phyloP scores from a whole-genome alignment of 2,797 vertebrate genomes.

The Sebastolobus alascanus region DNA sequence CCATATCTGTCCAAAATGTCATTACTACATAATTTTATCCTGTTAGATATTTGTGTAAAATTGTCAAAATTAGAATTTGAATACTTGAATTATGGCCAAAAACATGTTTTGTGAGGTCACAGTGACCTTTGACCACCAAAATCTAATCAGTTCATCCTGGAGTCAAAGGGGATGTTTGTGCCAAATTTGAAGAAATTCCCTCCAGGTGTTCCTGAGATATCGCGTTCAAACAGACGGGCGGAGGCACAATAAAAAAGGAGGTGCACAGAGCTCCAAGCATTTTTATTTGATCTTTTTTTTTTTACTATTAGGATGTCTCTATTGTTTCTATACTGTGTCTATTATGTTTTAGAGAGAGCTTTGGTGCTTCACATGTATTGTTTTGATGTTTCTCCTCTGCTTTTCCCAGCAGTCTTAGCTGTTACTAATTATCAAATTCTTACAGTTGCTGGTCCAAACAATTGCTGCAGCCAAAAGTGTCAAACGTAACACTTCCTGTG shows the following conservation, averaged over 20 bases:
- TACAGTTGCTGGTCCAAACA: not conserved
- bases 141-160: too few species aligned
- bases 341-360: not conserved
- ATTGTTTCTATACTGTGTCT: not conserved
- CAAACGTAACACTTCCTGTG: not conserved
- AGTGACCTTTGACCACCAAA: too few species aligned
- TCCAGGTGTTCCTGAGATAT: too few species aligned
- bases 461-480: not conserved
- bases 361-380: not conserved
- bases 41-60: too few species aligned
- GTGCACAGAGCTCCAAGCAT: not conserved
- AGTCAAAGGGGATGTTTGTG: too few species aligned
- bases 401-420: not conserved
- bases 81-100: too few species aligned
- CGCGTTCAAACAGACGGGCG: too few species aligned
- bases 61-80: too few species aligned
- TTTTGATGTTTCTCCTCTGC: not conserved
- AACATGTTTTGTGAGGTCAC: too few species aligned
- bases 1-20: too few species aligned
- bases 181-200: too few species aligned
- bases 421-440: conserved; percentile 8
- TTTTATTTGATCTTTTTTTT: not conserved
- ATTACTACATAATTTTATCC: too few species aligned
- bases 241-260: not conserved
- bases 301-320: not conserved